A percentile compares a stretch with the other conserved stretches of the same genome.
These are phyloP conservation scores for Tubulanus polymorphus DNA, from an alignment of 2,888 invertebrate genomes.

Conservation along the genomic window DNA sequence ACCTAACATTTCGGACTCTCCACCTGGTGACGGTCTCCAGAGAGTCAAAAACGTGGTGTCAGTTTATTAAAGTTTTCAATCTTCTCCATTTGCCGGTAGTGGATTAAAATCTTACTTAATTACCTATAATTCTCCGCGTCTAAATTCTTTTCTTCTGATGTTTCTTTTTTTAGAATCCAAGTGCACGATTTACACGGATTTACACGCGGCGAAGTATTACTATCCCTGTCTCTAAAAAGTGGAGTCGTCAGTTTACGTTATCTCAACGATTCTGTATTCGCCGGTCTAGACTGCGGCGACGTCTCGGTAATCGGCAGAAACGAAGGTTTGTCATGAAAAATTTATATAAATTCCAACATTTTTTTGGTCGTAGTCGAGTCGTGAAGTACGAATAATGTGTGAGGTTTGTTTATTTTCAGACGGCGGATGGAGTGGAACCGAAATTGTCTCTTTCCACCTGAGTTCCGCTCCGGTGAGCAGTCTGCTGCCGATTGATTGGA, in stretches of 20 bases:
- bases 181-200: constrained; percentile 11
- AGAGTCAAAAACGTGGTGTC: too few relatives aligned
- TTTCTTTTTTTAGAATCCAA: constrained; percentile 13
- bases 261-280: constrained; percentile 82
- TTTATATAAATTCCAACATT: not conserved
- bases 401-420: constrained; percentile 8
- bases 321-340: constrained; percentile 35
- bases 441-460: constrained; percentile 17
- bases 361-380: not conserved
- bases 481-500: constrained; percentile 72
- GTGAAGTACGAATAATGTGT: not conserved
- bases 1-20: too few relatives aligned
- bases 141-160: too few relatives aligned
- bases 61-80: too few relatives aligned
- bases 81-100: too few relatives aligned
- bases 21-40: too few relatives aligned
- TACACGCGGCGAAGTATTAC: not conserved
- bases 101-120: too few relatives aligned
- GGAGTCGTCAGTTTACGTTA: constrained; percentile 50
- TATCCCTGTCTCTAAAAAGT: not conserved
- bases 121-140: too few relatives aligned
- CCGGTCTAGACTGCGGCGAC: constrained; percentile 76
- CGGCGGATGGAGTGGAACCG: constrained; percentile 25
- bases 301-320: constrained; percentile 70
- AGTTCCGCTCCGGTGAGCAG: constrained; percentile 55